Evolutionary conservation across 2,888 invertebrate genomes (phyloP).

Genomic region (Andricus quercusramuli): DNA sequence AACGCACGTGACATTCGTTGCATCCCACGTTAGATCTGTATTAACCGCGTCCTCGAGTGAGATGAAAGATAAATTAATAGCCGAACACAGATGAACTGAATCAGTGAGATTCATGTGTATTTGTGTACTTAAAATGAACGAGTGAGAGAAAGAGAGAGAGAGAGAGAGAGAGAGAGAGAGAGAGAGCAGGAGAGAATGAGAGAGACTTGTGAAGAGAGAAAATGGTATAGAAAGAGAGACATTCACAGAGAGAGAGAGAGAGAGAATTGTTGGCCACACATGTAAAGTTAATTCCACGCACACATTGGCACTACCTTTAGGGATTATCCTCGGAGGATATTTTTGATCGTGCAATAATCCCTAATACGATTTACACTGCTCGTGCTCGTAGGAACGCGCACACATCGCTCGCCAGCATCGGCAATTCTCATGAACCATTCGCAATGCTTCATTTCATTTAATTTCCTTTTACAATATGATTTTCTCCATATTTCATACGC

Average conservation of each 20-base stretch:
- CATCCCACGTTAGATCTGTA: constrained; percentile 8
- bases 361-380: constrained; percentile 78
- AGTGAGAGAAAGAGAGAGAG: neutral
- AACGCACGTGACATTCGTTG: constrained; percentile 1
- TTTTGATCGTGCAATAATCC: constrained; percentile 78
- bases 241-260: constrained; percentile 35
- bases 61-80: constrained; percentile 68
- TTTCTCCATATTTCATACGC: constrained; percentile 10
- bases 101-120: constrained; percentile 32
- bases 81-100: constrained; percentile 62
- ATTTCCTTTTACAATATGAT: constrained; percentile 15
- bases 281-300: constrained; percentile 72
- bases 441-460: constrained; percentile 23
- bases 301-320: constrained; percentile 67
- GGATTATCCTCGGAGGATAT: constrained; percentile 77
- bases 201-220: neutral
- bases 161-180: neutral
- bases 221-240: neutral
- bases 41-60: constrained; percentile 42
- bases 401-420: constrained; percentile 38
- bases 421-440: constrained; percentile 32
- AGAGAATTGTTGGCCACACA: constrained; percentile 58
- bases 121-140: constrained; percentile 36
- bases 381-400: constrained; percentile 62
- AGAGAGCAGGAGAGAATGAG: neutral